phyloP scores from a whole-genome alignment of 2,797 vertebrate species.

The Spondyliosoma cantharus region DNA sequence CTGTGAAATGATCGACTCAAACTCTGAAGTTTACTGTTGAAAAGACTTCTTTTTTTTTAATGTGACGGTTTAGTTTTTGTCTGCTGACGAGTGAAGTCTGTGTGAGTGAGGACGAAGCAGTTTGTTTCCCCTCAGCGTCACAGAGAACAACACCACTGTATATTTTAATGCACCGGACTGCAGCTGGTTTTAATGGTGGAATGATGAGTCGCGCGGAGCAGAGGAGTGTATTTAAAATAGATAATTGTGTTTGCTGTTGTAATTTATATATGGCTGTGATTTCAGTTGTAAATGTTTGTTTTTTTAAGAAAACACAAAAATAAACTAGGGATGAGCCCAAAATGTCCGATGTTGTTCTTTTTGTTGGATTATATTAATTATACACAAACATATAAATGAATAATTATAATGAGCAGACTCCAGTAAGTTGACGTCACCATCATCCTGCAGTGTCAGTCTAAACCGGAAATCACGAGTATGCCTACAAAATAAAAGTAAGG shows the following conservation, averaged over 20 bases:
- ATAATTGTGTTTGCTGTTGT: conserved; percentile 82
- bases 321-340: conserved; percentile 54
- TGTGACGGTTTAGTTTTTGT: background rate
- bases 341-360: background rate
- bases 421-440: too few relatives aligned
- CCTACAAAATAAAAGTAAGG: too few relatives aligned
- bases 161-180: conserved; percentile 54
- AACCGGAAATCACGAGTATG: background rate
- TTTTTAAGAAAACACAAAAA: conserved; percentile 72
- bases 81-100: background rate
- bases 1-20: background rate
- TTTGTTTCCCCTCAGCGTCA: background rate
- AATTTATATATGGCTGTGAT: conserved; percentile 84
- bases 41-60: background rate
- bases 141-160: conserved; percentile 18
- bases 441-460: background rate
- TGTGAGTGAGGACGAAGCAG: background rate
- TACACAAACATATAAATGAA: too few relatives aligned
- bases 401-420: too few relatives aligned
- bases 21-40: conserved; percentile 8
- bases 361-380: background rate
- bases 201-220: conserved; percentile 33
- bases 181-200: conserved; percentile 56
- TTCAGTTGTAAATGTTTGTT: conserved; percentile 79
- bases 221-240: conserved; percentile 75